Evolutionary conservation across 2,888 invertebrate genomes (phyloP).

Genomic region (Choreutis nemorana): DNA sequence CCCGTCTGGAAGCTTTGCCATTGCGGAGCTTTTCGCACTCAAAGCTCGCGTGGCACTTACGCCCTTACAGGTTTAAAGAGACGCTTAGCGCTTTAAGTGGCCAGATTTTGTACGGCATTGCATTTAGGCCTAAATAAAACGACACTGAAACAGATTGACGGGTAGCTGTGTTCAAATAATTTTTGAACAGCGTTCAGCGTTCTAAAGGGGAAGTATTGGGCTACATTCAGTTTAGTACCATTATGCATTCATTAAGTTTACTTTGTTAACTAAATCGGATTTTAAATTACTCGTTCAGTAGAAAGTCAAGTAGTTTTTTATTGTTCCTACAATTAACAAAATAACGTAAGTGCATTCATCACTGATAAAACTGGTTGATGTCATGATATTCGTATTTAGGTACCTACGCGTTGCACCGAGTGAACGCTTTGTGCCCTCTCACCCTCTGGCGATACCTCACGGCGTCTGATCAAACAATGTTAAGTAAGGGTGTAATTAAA

Average conservation of each 20-base stretch:
- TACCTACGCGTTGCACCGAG: too few relatives aligned
- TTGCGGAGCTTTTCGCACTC: constrained; percentile 50
- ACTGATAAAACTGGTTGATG: constrained; percentile 44
- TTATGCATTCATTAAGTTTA: constrained; percentile 8
- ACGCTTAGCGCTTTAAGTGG: constrained; percentile 59
- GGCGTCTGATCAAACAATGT: too few relatives aligned
- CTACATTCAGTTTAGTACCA: constrained; percentile 14
- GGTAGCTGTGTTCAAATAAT: too few relatives aligned
- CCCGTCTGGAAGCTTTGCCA: constrained; percentile 40
- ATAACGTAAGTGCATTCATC: constrained; percentile 28
- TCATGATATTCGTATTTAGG: too few relatives aligned
- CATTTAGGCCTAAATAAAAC: constrained; percentile 61
- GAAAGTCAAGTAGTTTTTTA: constrained; percentile 4
- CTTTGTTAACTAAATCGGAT: too few relatives aligned
- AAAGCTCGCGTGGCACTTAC: constrained; percentile 24
- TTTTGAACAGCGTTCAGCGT: constrained; percentile 6
- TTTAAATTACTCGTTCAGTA: too few relatives aligned
- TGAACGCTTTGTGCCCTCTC: too few relatives aligned
- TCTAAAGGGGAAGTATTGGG: constrained; percentile 5
- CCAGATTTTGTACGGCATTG: constrained; percentile 56
- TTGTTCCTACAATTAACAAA: constrained; percentile 5
- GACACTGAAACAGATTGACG: too few relatives aligned
- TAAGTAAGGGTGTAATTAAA: too few relatives aligned
- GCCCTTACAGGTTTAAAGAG: constrained; percentile 23
- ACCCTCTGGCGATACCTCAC: too few relatives aligned